Percentiles rank a stretch among this genome's conserved stretches.
Evolutionary conservation across 1,140 invertebrate species (phyloP).

Genomic region (Xylocopa sonorina): DNA sequence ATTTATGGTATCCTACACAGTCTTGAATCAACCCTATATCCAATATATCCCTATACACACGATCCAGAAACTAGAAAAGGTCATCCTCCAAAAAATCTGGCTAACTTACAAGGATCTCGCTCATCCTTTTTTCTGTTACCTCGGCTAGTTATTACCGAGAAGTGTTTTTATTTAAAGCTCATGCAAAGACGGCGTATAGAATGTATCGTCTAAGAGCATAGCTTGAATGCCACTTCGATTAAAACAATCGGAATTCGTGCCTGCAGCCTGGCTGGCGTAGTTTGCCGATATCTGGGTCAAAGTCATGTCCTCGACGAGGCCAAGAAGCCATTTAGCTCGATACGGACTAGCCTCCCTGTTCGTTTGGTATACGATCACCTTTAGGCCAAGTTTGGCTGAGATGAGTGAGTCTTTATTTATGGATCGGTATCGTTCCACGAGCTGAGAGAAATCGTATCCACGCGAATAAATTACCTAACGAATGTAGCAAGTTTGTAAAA

Average conservation of each 20-base stretch:
- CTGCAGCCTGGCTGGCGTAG: constrained; percentile 54
- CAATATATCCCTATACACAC: not conserved
- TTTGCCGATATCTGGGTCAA: constrained; percentile 78
- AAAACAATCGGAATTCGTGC: constrained; percentile 47
- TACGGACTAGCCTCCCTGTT: constrained; percentile 70
- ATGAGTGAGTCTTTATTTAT: constrained; percentile 77
- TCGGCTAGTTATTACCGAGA: not conserved
- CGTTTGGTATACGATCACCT: constrained; percentile 66
- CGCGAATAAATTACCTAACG: too few relatives aligned
- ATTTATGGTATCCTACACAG: not conserved
- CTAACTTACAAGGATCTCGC: not conserved
- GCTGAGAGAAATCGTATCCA: constrained; percentile 25
- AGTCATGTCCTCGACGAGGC: constrained; percentile 80
- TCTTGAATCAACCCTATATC: too few relatives aligned
- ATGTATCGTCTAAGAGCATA: not conserved
- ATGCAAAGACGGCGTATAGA: too few relatives aligned
- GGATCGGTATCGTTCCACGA: constrained; percentile 60
- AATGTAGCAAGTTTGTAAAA: too few relatives aligned
- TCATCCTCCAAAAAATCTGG: not conserved
- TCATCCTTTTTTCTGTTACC: not conserved
- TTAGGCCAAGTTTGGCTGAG: constrained; percentile 72
- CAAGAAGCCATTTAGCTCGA: constrained; percentile 75
- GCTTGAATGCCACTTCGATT: constrained; percentile 7
- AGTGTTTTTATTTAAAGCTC: too few relatives aligned
- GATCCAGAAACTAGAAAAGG: too few relatives aligned